A percentile compares a stretch with the other conserved stretches of the same genome.
These are phyloP conservation scores for Macrocentrus cingulum DNA, from an alignment of 1,140 invertebrate species.

Conservation along the genomic window DNA sequence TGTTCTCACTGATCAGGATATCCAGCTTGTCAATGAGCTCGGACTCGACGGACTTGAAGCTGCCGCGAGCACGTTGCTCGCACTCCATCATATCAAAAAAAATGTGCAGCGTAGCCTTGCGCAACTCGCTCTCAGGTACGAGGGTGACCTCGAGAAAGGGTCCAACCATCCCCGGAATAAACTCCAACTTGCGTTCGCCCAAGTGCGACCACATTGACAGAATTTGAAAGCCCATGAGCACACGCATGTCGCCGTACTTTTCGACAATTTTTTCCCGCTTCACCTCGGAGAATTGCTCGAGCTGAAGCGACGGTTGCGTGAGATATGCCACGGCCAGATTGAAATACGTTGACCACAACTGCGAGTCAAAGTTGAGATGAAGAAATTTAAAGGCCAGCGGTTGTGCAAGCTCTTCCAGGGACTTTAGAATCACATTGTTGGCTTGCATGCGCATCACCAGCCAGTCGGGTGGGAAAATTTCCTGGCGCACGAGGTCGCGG, in stretches of 20 bases:
- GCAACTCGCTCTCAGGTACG: slow-evolving; percentile 83
- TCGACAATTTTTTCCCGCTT: slow-evolving; percentile 79
- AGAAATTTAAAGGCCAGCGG: slow-evolving; percentile 85
- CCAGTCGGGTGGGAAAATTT: slow-evolving; percentile 92
- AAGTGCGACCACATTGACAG: slow-evolving; percentile 92
- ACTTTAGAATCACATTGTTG: slow-evolving; percentile 84
- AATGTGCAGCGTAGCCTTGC: slow-evolving; percentile 89
- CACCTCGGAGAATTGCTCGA: slow-evolving; percentile 80
- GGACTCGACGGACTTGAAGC: slow-evolving; percentile 87
- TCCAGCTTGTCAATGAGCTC: slow-evolving; percentile 93
- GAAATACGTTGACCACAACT: slow-evolving; percentile 90
- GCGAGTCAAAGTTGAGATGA: slow-evolving; percentile 62
- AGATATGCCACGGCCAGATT: slow-evolving; percentile 85
- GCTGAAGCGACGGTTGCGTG: slow-evolving; percentile 82
- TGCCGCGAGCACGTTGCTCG: slow-evolving; percentile 79
- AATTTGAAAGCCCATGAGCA: slow-evolving; percentile 91
- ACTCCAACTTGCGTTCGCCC: slow-evolving; percentile 80
- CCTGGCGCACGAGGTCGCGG: slow-evolving; percentile 77
- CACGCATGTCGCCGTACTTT: slow-evolving; percentile 87
- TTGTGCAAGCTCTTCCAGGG: slow-evolving; percentile 84
- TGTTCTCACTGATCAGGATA: slow-evolving; percentile 87
- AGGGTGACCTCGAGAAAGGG: slow-evolving; percentile 92
- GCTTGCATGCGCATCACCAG: slow-evolving; percentile 88
- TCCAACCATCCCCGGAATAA: slow-evolving; percentile 91
- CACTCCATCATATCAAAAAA: slow-evolving; percentile 98